Evolutionary conservation across 2,113 vertebrate genomes (phyloP), one percentile per base, ranked within the genome.

Genomic region (Corythornis vintsioides): DNA sequence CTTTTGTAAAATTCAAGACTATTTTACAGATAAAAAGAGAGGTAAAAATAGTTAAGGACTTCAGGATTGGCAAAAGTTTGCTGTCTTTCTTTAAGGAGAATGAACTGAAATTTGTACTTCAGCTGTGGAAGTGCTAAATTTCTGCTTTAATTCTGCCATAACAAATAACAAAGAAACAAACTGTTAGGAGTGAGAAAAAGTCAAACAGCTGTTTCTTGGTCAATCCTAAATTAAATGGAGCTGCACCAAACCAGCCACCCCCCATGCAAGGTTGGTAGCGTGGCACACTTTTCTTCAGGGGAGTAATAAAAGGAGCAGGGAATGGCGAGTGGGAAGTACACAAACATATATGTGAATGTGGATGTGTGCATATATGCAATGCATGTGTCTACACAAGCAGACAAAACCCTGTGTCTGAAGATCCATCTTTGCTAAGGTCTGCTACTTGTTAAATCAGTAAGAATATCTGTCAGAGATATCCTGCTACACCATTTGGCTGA

Each of bases 361-460:
- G 31, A 48, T 24, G 57, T 38, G 42, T n/a, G 2, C 42, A 40
- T 28, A 61, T 40, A 42, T 0, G 1, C 67, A 82, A 33, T 15
- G 50, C 2, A 1, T 64, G 21, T 52, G 75, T 80, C 85, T 89
- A 31, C 33, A 74, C 26, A 74, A 9, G 3, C 86, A 73, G 79
- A 75, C 56, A 92, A 95, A 96, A 96, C 25, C 87, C 93, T 88
- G 91, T 84, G 93, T 96, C 95, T 90, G 95, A 95, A 97, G 96
- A 97, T 97, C 98, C 97, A 98, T 98, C 96, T 97, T 96, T 90
- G 96, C 97, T 94, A 97, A 96, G 97, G 94, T 95, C 97, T 98
- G 98, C 97, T 97, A 97, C 98, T 98, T 98, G 97, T 98, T 99
- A 98, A 98, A 98, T 99, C 98, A 98, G 98, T 98, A 98, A 98